Evolutionary conservation across 2,113 vertebrate genomes (phyloP), one percentile per base, ranked within the genome.

Genomic region (Nipponia nippon): DNA sequence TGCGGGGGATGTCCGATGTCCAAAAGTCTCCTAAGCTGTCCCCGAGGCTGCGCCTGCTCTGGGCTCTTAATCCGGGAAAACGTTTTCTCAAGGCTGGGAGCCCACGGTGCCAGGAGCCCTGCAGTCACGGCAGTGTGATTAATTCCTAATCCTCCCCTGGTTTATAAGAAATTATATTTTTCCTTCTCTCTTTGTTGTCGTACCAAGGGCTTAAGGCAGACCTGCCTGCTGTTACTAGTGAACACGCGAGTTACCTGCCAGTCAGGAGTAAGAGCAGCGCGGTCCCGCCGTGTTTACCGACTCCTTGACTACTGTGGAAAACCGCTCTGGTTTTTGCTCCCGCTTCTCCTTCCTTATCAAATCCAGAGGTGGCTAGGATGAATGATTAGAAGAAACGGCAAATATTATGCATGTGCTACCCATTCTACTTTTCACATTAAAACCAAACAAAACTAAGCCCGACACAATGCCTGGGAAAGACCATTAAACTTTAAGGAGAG

Each of bases 201-300:
- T 18, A 50, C 65, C 46, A n/a, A 61, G 71, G 38, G 13, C 0
- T 82, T 19, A 29, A 46, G 71, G 56, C 73, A 72, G 61, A 38
- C 29, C 22, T 30, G 79, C 40, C 38, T 72, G 56, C 40, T 63
- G 44, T 58, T 71, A 25, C 10, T 7, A 55, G 38, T 23, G 53
- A 79, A 3, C 9, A 19, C 36, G 13, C 0, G 0, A 16, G 26
- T 36, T 17, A 15, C 8, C 8, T 32, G 2, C 22, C 0, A 1
- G 9, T 16, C 62, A 34, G 63, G 21, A 18, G 21, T 20, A 13
- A 29, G 25, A 93, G 86, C 61, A 52, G 26, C 4, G 0, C 2
- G 1, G 20, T 8, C 19, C 42, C 3, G 1, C 44, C 0, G 0
- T 76, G 58, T 89, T 96, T 92, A 32, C 80, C 1, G 1, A 72